Conservation (phyloP, 2,113 vertebrate genomes). For the Oryctolagus cuniculus region mOryCun1.1 NC_091432.1:33495501-33496000, state of each 20-base stretch:
- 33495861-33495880: constrained; percentile 32
- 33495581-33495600: no score
- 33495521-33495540: no score
- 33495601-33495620: no score
- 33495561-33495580: no score
- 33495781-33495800: not conserved
- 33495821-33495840: not conserved
- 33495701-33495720: not conserved
- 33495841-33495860: not conserved
- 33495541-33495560: no score
- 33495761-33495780: not conserved
- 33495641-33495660: not conserved
- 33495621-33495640: no score
- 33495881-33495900: not conserved
- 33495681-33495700: constrained; percentile 37
- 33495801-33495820: not conserved
- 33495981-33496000: not conserved
- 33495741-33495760: not conserved
- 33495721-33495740: not conserved
- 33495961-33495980: not conserved
- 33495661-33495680: not conserved
- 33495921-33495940: not conserved
- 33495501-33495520: no score
- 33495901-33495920: not conserved
- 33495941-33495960: not conserved